Conservation (phyloP, 1,140 invertebrate species). For the Saccostrea cuccullata region DNA sequence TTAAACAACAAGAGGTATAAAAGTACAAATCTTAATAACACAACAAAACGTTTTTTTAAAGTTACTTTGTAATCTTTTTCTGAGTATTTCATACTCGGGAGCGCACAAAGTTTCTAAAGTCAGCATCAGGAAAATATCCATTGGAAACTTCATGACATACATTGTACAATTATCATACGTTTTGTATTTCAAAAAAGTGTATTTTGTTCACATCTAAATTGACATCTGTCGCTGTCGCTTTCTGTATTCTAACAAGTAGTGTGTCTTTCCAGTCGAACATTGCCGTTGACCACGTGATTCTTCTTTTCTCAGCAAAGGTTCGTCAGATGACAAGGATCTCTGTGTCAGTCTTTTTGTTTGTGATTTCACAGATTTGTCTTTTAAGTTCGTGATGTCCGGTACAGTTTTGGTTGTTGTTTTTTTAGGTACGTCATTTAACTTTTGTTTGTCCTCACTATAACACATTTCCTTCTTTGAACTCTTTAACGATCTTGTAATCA, state of each 20-base stretch:
- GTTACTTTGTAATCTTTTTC: no score
- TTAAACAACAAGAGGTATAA: no score
- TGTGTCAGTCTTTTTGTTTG: neutral
- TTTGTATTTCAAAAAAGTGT: no score
- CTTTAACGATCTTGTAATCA: neutral
- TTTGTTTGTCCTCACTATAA: neutral
- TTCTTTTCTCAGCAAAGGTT: neutral
- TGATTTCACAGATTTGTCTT: neutral
- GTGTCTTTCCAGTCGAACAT: neutral
- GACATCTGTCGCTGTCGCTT: slow-evolving; percentile 7
- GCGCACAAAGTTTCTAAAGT: no score
- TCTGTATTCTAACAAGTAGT: slow-evolving; percentile 10
- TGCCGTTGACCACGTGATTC: neutral
- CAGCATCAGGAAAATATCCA: no score
- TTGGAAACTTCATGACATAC: no score
- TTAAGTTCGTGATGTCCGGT: neutral
- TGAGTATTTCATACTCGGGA: no score
- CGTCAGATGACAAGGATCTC: neutral
- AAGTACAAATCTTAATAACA: no score
- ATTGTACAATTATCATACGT: no score
- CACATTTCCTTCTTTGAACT: neutral
- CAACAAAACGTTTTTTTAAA: no score
- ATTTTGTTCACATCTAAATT: neutral
- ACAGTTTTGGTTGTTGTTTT: neutral
- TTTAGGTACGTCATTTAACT: neutral